A percentile compares a stretch with the other conserved stretches of the same genome.
These are phyloP conservation scores for Ornithorhynchus anatinus DNA, from an alignment of 2,113 vertebrate genomes.

Conservation along the genomic window DNA sequence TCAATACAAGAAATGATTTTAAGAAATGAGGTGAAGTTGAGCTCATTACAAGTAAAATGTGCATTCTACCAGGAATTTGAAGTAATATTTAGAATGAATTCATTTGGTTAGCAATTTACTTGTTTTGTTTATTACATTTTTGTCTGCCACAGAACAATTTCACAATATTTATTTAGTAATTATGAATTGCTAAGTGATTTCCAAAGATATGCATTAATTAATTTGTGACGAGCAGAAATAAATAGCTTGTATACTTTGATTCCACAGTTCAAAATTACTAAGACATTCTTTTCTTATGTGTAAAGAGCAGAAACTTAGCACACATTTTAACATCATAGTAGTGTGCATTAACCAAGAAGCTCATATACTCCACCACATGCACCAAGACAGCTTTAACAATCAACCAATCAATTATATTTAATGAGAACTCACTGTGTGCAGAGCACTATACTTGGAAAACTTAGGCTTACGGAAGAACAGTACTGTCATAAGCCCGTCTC, in stretches of 20 bases:
- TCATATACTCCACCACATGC: too few relatives aligned
- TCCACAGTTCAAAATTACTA: background rate
- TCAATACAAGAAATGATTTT: too few relatives aligned
- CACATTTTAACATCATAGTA: too few relatives aligned
- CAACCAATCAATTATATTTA: too few relatives aligned
- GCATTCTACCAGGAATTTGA: slow-evolving; percentile 46
- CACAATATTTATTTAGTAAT: slow-evolving; percentile 58
- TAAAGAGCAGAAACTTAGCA: too few relatives aligned
- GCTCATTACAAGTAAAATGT: slow-evolving; percentile 28
- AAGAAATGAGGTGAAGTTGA: too few relatives aligned
- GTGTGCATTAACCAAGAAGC: too few relatives aligned
- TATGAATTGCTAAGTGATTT: slow-evolving; percentile 63
- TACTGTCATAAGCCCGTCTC: too few relatives aligned
- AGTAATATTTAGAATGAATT: slow-evolving; percentile 54
- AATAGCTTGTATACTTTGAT: background rate
- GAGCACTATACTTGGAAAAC: too few relatives aligned
- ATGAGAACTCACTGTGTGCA: too few relatives aligned
- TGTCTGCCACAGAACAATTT: slow-evolving; percentile 59
- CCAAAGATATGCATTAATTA: slow-evolving; percentile 54
- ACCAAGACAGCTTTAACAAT: too few relatives aligned
- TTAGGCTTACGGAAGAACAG: too few relatives aligned
- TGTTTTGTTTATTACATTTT: slow-evolving; percentile 52
- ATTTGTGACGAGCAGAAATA: slow-evolving; percentile 22
- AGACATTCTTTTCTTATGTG: background rate
- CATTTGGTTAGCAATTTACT: slow-evolving; percentile 56